phyloP scores from a whole-genome alignment of 2,888 invertebrate genomes.

The Philopedon plagiatum region DNA sequence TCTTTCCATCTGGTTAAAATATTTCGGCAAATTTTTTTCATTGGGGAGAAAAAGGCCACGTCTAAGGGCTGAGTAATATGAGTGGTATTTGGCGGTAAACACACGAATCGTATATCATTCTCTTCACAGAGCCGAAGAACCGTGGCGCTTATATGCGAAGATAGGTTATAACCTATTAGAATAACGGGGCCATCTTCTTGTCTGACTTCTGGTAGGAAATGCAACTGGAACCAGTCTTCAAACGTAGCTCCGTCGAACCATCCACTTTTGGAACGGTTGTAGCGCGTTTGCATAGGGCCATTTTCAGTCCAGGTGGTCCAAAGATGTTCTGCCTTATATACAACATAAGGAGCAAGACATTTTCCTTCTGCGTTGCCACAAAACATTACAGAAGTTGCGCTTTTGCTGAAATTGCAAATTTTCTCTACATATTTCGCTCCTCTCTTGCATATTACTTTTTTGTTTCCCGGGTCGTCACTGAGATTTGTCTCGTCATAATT shows the following conservation, averaged over 20 bases:
- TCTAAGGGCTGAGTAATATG: constrained; percentile 59
- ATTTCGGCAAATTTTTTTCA: constrained; percentile 17
- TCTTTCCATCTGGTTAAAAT: constrained; percentile 42
- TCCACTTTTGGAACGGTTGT: constrained; percentile 61
- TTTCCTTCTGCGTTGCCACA: constrained; percentile 55
- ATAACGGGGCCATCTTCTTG: constrained; percentile 55
- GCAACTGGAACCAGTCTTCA: constrained; percentile 54
- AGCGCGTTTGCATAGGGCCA: constrained; percentile 61
- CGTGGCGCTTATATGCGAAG: constrained; percentile 54
- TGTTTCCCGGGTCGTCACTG: constrained; percentile 57
- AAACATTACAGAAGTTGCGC: constrained; percentile 3
- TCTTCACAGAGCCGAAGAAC: constrained; percentile 58
- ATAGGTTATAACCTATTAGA: constrained; percentile 47
- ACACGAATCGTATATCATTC: constrained; percentile 62
- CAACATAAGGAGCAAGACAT: constrained; percentile 48
- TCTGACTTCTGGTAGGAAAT: constrained; percentile 53
- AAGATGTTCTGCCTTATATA: constrained; percentile 58
- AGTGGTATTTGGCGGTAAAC: constrained; percentile 60
- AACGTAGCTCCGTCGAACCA: constrained; percentile 54
- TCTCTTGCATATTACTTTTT: background rate
- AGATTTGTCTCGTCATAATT: constrained; percentile 15
- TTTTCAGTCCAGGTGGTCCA: constrained; percentile 62
- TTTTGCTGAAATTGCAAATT: background rate
- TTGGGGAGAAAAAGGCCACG: constrained; percentile 35
- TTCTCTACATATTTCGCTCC: too few species aligned